Evolutionary conservation across 2,797 vertebrate genomes (phyloP).

Genomic region (Gymnodraco acuticeps): DNA sequence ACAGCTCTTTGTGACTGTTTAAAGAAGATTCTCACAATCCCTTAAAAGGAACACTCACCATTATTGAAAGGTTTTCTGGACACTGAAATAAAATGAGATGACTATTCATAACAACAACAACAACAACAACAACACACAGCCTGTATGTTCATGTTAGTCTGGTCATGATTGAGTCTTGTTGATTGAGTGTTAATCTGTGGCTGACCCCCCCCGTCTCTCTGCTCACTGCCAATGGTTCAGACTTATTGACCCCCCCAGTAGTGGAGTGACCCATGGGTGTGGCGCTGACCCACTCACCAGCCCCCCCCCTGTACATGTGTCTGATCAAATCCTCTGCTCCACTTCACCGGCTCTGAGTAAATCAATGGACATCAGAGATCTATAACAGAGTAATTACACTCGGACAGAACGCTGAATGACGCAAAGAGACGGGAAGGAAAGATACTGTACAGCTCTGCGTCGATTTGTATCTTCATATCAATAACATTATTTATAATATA

Average conservation of each 20-base stretch:
- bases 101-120: not conserved
- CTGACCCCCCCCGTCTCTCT: not conserved
- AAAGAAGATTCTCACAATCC: not conserved
- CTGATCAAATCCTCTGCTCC: constrained; percentile 73
- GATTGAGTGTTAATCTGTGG: constrained; percentile 19
- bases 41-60: not conserved
- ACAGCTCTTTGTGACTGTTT: not conserved
- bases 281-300: constrained; percentile 8
- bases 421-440: constrained; percentile 7
- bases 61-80: not conserved
- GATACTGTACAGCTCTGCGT: constrained; percentile 7
- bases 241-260: constrained; percentile 42
- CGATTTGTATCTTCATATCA: not conserved
- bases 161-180: constrained; percentile 1
- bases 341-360: constrained; percentile 77
- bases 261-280: constrained; percentile 39
- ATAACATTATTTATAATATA: not conserved
- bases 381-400: constrained; percentile 71
- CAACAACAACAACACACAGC: not conserved
- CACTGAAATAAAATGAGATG: not conserved
- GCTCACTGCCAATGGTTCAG: constrained; percentile 14
- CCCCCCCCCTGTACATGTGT: constrained; percentile 33
- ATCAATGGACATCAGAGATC: constrained; percentile 76
- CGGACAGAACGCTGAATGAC: constrained; percentile 30
- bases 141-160: not conserved